Evolutionary conservation across 2,797 vertebrate species (phyloP).

Genomic region (Eospalax fontanierii): DNA sequence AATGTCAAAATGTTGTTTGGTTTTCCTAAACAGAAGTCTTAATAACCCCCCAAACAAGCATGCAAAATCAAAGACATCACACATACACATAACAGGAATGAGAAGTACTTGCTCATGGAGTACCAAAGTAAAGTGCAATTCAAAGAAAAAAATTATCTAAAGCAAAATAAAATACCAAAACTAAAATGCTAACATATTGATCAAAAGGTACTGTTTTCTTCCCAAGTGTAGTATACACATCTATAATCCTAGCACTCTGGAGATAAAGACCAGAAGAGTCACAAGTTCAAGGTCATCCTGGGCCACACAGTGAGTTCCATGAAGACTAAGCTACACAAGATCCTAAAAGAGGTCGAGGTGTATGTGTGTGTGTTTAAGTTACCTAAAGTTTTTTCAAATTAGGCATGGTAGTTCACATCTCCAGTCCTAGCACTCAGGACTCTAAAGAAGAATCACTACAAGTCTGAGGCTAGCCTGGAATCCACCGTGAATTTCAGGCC

Average conservation of each 20-base stretch:
- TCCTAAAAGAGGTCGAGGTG: background rate
- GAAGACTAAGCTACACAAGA: background rate
- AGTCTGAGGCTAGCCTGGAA: background rate
- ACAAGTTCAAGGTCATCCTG: background rate
- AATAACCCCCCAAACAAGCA: background rate
- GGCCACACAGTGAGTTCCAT: no score
- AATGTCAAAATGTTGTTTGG: no score
- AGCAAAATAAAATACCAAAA: conserved; percentile 49
- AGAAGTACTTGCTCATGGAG: background rate
- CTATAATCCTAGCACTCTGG: background rate
- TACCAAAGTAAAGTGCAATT: conserved; percentile 20
- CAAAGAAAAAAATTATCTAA: conserved; percentile 38
- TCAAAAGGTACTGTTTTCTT: background rate
- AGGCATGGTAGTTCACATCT: background rate
- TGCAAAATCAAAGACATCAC: conserved; percentile 30
- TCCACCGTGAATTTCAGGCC: background rate
- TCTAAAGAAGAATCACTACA: background rate
- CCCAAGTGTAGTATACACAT: background rate
- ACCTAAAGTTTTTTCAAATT: background rate
- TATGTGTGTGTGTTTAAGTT: background rate
- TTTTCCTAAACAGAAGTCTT: background rate
- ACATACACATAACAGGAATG: background rate
- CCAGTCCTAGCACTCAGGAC: no score
- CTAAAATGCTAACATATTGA: background rate
- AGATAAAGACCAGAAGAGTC: background rate